Conservation (phyloP, 2,888 invertebrate genomes). For the Argyra leucocephala region DNA sequence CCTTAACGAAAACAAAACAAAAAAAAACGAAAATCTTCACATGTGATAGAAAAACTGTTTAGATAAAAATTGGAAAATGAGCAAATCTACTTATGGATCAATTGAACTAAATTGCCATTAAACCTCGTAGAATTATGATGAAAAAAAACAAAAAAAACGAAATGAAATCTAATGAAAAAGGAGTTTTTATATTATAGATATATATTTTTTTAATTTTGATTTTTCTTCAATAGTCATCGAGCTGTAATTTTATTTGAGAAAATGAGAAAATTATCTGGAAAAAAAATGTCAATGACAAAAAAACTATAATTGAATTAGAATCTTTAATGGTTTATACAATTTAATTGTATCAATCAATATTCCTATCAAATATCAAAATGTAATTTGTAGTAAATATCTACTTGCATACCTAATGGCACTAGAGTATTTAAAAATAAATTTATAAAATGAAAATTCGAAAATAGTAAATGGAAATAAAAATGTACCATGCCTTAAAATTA, state of each 20-base stretch:
- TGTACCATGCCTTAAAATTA: no score
- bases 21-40: background rate
- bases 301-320: background rate
- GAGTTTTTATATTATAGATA: no score
- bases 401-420: no score
- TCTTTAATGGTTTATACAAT: background rate
- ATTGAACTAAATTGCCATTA: slow-evolving; percentile 6
- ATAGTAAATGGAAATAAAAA: no score
- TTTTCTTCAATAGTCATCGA: background rate
- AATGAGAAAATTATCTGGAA: background rate
- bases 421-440: no score
- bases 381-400: no score
- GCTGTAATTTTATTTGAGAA: background rate
- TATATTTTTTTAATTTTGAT: background rate
- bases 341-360: no score
- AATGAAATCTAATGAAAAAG: background rate
- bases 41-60: background rate
- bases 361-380: no score
- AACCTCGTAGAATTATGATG: background rate
- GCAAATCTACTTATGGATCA: slow-evolving; percentile 1
- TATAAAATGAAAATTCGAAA: no score
- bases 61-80: slow-evolving; percentile 6
- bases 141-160: no score
- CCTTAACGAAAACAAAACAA: background rate
- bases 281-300: background rate